Base-by-base conservation (phyloP, 2,888 invertebrate genomes). In the Merodon equestris region DNA sequence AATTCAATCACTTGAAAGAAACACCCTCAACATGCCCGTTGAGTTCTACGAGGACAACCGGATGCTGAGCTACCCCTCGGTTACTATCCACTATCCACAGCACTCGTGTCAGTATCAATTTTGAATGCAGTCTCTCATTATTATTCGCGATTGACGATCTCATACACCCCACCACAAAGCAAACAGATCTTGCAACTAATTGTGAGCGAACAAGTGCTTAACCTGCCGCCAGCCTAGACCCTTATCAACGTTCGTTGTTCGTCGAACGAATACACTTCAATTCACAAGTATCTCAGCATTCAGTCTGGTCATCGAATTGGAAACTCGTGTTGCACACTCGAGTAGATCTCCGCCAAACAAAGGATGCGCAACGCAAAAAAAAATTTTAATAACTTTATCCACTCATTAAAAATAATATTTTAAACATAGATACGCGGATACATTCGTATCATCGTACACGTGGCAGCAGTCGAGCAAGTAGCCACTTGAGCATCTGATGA, bases 391-490 rank as follows among this genome's bases (percentile, higher is more conserved):
- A 79, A 74, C 64, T 70, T 53, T 48, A 57, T 68, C 51, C 50
- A 79, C 63, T 79, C 63, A 74, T 74, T 74, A 79, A 74, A 63
- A 68, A 79, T 40, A 56, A 74, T 74, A 70, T 79, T 79, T 79
- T 68, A 56, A 50, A 42, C 45, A 15, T 18, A 58, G 38, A 53
- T 56, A 53, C 57, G 53, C 34, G 38, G 60, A 57, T 51, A 64
- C 63, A 51, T 38, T 19, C 48, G 56, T n/a, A n/a, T n/a, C n/a
- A n/a, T n/a, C n/a, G n/a, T 34, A 71, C 79, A 79, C 74, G 74
- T 79, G 74, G 56, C 61, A 48, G 27, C 17, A 45, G 56, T 18
- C 42, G 13, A 44, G 14, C 47, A 36, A 54, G 51, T 64, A 34
- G 63, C 64, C 79, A 74, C 68, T 79, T 79, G 57, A 73, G 58